Conservation (phyloP, 2,888 invertebrate genomes). For the Pantelozetes paolii region DNA sequence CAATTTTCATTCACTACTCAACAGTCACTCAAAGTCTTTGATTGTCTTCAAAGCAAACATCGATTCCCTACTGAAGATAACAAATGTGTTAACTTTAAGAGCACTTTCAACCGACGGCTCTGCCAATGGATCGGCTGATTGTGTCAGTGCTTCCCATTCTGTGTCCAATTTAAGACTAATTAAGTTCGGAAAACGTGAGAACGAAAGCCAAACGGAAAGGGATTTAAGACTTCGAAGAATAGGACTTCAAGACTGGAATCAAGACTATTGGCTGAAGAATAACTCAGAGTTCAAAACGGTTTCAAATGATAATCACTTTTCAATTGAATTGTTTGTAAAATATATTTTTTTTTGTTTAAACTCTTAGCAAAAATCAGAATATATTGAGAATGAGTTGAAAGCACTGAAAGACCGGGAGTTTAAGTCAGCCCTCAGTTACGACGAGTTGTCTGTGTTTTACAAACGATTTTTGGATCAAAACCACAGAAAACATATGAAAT, state of each 20-base stretch:
- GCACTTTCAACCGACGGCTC: not conserved
- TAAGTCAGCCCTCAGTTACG: slow-evolving; percentile 27
- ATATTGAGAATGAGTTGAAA: slow-evolving; percentile 33
- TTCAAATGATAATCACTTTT: no score
- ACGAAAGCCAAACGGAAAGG: slow-evolving; percentile 19
- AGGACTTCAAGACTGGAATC: slow-evolving; percentile 42
- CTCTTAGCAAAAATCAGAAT: slow-evolving; percentile 40
- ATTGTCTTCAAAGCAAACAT: no score
- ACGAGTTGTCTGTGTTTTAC: slow-evolving; percentile 42
- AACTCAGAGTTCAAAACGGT: slow-evolving; percentile 39
- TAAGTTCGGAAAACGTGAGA: not conserved
- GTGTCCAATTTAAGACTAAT: slow-evolving; percentile 11
- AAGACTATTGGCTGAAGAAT: slow-evolving; percentile 40
- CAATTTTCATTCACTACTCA: no score
- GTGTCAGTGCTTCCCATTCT: not conserved
- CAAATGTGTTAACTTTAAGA: not conserved
- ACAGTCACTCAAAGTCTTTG: no score
- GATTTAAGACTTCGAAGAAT: slow-evolving; percentile 12
- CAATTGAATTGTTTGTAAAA: not conserved
- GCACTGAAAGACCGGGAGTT: not conserved
- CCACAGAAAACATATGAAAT: slow-evolving; percentile 39
- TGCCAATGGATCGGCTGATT: not conserved
- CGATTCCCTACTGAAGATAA: not conserved
- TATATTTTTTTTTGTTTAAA: slow-evolving; percentile 13
- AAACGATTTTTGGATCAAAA: slow-evolving; percentile 41